Conservation (phyloP, 2,797 vertebrate species). For the Notolepis coatsorum region DNA sequence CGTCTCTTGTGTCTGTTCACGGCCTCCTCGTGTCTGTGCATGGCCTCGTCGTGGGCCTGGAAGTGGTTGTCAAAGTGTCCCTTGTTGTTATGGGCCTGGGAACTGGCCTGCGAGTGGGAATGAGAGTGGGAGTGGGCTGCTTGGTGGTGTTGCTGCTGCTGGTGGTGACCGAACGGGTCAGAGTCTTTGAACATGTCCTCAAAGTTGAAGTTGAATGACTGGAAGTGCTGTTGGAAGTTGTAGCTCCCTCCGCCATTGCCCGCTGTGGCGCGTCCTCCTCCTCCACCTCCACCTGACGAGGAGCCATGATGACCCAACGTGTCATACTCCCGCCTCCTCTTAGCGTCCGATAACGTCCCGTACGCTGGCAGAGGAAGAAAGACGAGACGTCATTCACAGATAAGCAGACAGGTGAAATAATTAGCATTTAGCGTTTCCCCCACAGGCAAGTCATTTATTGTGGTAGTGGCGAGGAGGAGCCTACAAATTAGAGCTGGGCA, state of each 20-base stretch:
- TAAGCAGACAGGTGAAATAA: no score
- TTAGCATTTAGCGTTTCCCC: no score
- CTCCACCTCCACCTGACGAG: constrained; percentile 69
- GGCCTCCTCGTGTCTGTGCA: constrained; percentile 79
- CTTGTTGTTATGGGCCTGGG: constrained; percentile 53
- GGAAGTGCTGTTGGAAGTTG: constrained; percentile 86
- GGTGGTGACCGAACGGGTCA: constrained; percentile 85
- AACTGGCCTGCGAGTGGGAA: constrained; percentile 78
- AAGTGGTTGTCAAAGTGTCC: constrained; percentile 53
- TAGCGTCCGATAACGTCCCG: constrained; percentile 92
- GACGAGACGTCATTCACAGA: no score
- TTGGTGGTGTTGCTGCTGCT: constrained; percentile 77
- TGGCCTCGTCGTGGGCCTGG: constrained; percentile 80
- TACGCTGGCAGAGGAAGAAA: constrained; percentile 83
- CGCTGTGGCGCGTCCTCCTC: constrained; percentile 52
- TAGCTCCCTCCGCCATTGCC: constrained; percentile 65
- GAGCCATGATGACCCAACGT: constrained; percentile 83
- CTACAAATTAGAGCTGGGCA: no score
- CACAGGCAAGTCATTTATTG: no score
- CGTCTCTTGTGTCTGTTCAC: constrained; percentile 61
- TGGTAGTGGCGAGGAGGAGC: no score
- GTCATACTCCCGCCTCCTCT: constrained; percentile 90
- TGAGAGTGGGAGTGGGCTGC: constrained; percentile 89
- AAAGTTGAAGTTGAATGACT: constrained; percentile 91
- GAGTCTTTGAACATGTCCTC: constrained; percentile 95